phyloP scores from a whole-genome alignment of 1,140 invertebrate species.

The Polypedilum vanderplanki region DNA sequence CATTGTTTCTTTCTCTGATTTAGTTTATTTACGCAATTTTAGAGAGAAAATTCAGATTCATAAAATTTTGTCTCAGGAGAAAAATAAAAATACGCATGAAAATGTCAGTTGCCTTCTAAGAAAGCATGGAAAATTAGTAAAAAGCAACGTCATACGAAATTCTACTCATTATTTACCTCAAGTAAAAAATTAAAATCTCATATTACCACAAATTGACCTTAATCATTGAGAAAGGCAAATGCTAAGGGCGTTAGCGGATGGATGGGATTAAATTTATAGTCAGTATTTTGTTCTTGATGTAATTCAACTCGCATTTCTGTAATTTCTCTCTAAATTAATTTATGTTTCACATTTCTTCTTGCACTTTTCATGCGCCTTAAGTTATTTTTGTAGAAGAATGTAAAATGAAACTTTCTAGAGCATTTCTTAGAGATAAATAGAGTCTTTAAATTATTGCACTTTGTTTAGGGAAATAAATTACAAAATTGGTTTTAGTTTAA shows the following conservation, averaged over 20 bases:
- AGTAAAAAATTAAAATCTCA: not conserved
- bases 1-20: not conserved
- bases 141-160: too few species aligned
- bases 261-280: not conserved
- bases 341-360: slow-evolving; percentile 18
- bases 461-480: too few species aligned
- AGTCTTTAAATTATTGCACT: too few species aligned
- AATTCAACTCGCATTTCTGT: not conserved
- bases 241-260: too few species aligned
- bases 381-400: too few species aligned
- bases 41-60: not conserved
- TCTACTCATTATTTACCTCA: too few species aligned
- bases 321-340: not conserved
- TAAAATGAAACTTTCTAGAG: not conserved
- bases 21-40: not conserved
- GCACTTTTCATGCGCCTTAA: slow-evolving; percentile 7
- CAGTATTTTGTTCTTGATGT: not conserved
- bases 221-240: not conserved
- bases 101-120: not conserved
- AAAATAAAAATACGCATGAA: not conserved
- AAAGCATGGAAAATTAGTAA: not conserved
- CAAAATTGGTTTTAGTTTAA: too few species aligned
- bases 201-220: not conserved
- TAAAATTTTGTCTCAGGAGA: not conserved
- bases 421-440: too few species aligned